Evolutionary conservation across 2,888 invertebrate species (phyloP), one percentile per base, ranked within the genome.

Genomic region (Geophilus truncorum): DNA sequence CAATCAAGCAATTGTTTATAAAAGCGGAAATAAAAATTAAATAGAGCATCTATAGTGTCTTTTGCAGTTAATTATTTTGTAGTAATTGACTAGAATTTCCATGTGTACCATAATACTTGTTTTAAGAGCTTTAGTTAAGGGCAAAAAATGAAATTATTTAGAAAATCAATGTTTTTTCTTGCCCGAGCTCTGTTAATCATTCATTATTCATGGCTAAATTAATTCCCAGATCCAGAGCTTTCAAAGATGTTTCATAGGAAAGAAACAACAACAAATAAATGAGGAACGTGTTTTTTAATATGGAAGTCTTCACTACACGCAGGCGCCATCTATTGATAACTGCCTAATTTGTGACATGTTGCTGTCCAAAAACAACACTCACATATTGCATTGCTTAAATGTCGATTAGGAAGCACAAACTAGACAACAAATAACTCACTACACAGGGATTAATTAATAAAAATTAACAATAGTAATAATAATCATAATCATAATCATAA

Each of bases 221-320:
- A n/a, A n/a, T n/a, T n/a, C n/a, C n/a, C n/a, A n/a, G n/a, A n/a
- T n/a, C n/a, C n/a, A n/a, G n/a, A n/a, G n/a, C n/a, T n/a, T n/a
- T n/a, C n/a, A 36, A 1, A 36, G 36, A 36, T 57, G n/a, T 57
- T 15, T 4, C 10, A 23, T 12, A 6, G 23, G 28, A 15, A 70
- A 28, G 12, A 25, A 70, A 70, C 6, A 70, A 28, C 25, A 70
- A 70, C 70, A 70, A 70, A 70, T 70, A 25, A 70, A 70, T 70
- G 70, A 70, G 70, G 70, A 70, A 70, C 70, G 70, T 70, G 70
- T 70, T 70, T 62, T 62, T 70, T 70, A 70, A 70, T 70, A 70
- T 70, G 70, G 70, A 70, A 70, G 70, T 70, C 70, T 70, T 70
- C 70, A 70, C 70, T 70, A 70, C 70, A 70, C 70, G 70, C 70